phyloP scores from a whole-genome alignment of 2,113 vertebrate species.

The Hylia prasina region DNA sequence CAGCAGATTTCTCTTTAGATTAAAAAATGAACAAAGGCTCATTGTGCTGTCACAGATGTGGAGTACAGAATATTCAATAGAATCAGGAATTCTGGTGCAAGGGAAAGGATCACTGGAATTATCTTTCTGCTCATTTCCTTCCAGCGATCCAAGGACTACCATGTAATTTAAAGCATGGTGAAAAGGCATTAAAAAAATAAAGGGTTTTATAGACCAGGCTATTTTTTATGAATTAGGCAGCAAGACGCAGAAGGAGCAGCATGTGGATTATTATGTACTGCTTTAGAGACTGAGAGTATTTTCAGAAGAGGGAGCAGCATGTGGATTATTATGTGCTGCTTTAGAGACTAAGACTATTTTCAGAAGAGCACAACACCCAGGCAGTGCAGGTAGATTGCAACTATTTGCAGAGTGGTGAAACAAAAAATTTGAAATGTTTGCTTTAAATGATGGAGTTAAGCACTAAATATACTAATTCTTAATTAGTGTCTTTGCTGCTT shows the following conservation, averaged over 20 bases:
- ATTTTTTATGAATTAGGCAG: background rate
- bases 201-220: background rate
- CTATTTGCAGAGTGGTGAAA: background rate
- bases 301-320: conserved; percentile 48
- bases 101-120: conserved; percentile 28
- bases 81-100: conserved; percentile 29
- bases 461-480: conserved; percentile 30
- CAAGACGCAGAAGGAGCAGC: background rate
- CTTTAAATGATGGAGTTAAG: conserved; percentile 40
- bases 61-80: conserved; percentile 30
- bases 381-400: background rate
- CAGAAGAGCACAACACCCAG: background rate
- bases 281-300: background rate
- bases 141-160: background rate
- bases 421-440: conserved; percentile 47
- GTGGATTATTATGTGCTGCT: background rate
- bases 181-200: background rate
- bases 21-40: conserved; percentile 65
- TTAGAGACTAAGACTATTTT: conserved; percentile 8
- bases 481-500: conserved; percentile 36
- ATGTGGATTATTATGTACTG: background rate
- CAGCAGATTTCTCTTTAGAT: conserved; percentile 44
- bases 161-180: conserved; percentile 9
- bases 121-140: conserved; percentile 32
- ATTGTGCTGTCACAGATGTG: conserved; percentile 60